phyloP scores from a whole-genome alignment of 2,888 invertebrate genomes.

The Cyclophora punctaria region DNA sequence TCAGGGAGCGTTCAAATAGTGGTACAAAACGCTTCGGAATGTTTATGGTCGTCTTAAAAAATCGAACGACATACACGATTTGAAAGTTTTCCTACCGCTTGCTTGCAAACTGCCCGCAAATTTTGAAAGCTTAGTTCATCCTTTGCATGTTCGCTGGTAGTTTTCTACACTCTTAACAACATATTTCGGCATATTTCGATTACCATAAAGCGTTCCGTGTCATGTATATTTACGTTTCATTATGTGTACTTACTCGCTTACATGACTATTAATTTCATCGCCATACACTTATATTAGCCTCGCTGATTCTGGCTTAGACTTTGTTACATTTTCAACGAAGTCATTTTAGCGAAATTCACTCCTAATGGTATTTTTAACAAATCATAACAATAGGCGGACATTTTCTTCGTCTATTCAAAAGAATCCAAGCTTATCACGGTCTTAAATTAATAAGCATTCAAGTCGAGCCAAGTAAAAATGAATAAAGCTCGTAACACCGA shows the following conservation, averaged over 20 bases:
- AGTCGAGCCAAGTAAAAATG: slow-evolving; percentile 75
- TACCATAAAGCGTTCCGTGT: slow-evolving; percentile 73
- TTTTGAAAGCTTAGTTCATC: slow-evolving; percentile 70
- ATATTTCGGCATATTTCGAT: slow-evolving; percentile 75
- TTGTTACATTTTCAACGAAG: background rate
- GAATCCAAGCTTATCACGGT: slow-evolving; percentile 72
- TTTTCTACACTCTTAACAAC: slow-evolving; percentile 72
- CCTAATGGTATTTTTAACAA: slow-evolving; percentile 65
- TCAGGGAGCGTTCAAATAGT: slow-evolving; percentile 44
- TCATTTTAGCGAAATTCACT: slow-evolving; percentile 19
- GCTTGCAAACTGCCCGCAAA: slow-evolving; percentile 59
- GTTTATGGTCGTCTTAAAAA: slow-evolving; percentile 62
- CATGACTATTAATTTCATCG: slow-evolving; percentile 53
- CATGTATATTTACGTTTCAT: slow-evolving; percentile 64
- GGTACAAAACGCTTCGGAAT: slow-evolving; percentile 53
- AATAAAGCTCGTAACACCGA: slow-evolving; percentile 73
- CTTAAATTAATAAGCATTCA: slow-evolving; percentile 76
- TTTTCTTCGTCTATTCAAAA: slow-evolving; percentile 69
- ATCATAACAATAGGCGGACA: slow-evolving; percentile 66
- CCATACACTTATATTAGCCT: slow-evolving; percentile 25
- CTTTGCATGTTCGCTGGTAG: slow-evolving; percentile 70
- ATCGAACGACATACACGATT: slow-evolving; percentile 54
- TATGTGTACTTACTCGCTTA: slow-evolving; percentile 45
- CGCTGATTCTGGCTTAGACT: slow-evolving; percentile 11
- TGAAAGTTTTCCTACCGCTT: slow-evolving; percentile 54